Conservation (phyloP, 2,113 vertebrate genomes). For the Poeciliopsis turrubarensis region DNA sequence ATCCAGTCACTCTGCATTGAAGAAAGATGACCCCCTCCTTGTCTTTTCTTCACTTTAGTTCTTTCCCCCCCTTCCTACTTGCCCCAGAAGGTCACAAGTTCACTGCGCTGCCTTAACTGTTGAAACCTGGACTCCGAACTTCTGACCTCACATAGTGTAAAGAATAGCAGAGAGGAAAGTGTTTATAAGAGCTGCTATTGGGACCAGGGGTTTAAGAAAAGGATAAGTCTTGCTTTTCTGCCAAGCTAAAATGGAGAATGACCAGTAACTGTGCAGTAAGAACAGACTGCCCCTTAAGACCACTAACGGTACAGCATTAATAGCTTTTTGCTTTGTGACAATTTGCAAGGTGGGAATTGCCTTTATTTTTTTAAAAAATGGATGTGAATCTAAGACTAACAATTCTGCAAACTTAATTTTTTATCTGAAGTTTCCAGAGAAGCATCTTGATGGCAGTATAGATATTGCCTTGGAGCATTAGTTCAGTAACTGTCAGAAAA, state of each 20-base stretch:
- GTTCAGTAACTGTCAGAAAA: constrained; percentile 62
- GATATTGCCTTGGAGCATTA: constrained; percentile 56
- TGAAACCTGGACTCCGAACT: constrained; percentile 81
- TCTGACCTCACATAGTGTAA: constrained; percentile 80
- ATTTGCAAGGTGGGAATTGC: not conserved
- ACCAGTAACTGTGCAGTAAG: constrained; percentile 20
- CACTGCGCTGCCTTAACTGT: constrained; percentile 78
- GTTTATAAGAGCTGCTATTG: constrained; percentile 70
- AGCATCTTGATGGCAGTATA: constrained; percentile 24
- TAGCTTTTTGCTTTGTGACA: not conserved
- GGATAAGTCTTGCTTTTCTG: constrained; percentile 21
- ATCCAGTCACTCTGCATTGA: constrained; percentile 81
- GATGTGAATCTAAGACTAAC: constrained; percentile 16
- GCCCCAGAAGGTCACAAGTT: constrained; percentile 81
- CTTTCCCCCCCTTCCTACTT: constrained; percentile 44
- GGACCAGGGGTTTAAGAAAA: constrained; percentile 54
- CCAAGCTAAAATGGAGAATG: constrained; percentile 31
- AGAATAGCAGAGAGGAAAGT: constrained; percentile 61
- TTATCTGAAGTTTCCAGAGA: constrained; percentile 23
- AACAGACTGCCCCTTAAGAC: constrained; percentile 63
- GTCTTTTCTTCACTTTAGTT: constrained; percentile 48
- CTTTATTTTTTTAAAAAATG: constrained; percentile 11
- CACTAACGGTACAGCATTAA: constrained; percentile 14
- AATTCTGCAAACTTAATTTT: constrained; percentile 39
- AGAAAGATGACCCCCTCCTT: constrained; percentile 54